Evolutionary conservation across 2,113 vertebrate genomes (phyloP), one percentile per base, ranked within the genome.

Genomic region (Conger conger): DNA sequence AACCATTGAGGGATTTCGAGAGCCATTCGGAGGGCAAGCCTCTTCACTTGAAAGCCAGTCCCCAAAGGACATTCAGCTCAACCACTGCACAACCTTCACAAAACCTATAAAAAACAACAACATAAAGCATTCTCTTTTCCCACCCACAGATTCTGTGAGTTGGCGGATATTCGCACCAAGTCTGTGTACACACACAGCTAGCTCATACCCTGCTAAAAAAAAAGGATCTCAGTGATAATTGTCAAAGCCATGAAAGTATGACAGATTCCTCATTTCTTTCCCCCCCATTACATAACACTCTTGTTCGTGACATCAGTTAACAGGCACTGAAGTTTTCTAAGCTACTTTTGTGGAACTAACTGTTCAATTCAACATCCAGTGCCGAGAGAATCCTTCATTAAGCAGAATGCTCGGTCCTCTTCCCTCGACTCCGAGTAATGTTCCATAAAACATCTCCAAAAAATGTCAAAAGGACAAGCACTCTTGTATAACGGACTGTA

Each of bases 61-160:
- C 79, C 42, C 5, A 7, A 11, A 17, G 18, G 79, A n/a, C 17
- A 53, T 53, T 81, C 79, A 81, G 27, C 79, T 30, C n/a, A 42
- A 81, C 40, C 78, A 79, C 40, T 27, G 78, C 78, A 42, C 36
- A 79, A 40, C 38, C 78, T 15, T 79, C 30, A 79, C 78, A 38
- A 79, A 53, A 81, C 79, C 79, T 1, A 81, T 5, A 8, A 73
- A 79, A 16, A 15, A 50, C 37, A 50, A 53, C 40, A 53, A 50
- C 40, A 33, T 50, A 30, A 50, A 81, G 33, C 35, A 57, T n/a
- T 79, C 68, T 57, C 8, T 78, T 79, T n/a, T 79, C 73, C 73
- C 45, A 79, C 45, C 83, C 36, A 79, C 77, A 78, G 38, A 3
- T 33, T 36, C 50, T 30, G 80, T 17, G 53, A 57, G 30, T 30